Evolutionary conservation across 2,113 vertebrate species (phyloP), one percentile per base, ranked within the genome.

Genomic region (Channa argus): DNA sequence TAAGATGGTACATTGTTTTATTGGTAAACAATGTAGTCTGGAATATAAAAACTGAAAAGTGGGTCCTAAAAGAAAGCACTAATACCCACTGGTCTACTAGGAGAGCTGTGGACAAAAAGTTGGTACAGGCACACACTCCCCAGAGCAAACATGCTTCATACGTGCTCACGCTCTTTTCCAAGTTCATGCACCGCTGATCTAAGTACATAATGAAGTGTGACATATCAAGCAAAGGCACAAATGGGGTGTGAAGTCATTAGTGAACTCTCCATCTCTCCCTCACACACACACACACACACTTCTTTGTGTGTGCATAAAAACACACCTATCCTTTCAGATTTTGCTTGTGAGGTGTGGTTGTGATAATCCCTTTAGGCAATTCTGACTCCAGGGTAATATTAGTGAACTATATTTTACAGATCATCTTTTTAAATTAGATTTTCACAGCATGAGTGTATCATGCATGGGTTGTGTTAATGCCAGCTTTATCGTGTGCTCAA

Each of bases 131-230:
- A 73, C 60, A 74, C 60, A 53, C 49, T 80, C 65, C 43, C 51
- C 37, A 46, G 43, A 50, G 66, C 68, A 88, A 77, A 85, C 77
- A 80, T 66, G 71, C 56, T 60, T 84, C 86, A 83, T 59, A 86
- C 69, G 36, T 82, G 75, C 69, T 45, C 69, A 34, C 49, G 59
- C 79, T 53, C 68, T 70, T 79, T 80, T 87, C 74, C 70, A 74
- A 86, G 84, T 86, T 84, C 78, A 91, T 61, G 88, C 90, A 91
- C 83, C 82, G 70, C 76, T 85, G 85, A 85, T 72, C 79, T 82
- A 86, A 89, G 84, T 80, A 87, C 91, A 91, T 92, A 94, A 93
- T 92, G 90, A 89, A 92, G 91, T 92, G 92, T 92, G 92, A 92
- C 91, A 86, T 87, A 88, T 89, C 86, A 86, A 78, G 84, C 84